These are phyloP conservation scores for Protula sp. DNA, from an alignment of 2,888 invertebrate genomes.

Conservation along the genomic window DNA sequence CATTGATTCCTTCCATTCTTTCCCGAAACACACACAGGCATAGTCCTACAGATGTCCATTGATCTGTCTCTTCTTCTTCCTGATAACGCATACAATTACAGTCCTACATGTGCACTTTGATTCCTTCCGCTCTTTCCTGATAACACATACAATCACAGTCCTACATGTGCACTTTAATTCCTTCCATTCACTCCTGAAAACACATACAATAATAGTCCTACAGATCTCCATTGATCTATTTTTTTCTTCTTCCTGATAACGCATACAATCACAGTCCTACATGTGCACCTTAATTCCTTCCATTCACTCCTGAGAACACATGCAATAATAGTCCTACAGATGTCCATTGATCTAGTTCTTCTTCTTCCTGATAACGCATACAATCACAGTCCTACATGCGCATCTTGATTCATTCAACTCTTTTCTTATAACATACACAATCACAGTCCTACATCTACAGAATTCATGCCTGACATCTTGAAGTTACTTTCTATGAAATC, in stretches of 20 bases:
- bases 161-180: constrained; percentile 1
- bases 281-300: constrained; percentile 4
- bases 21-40: constrained; percentile 6
- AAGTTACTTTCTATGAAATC: no score
- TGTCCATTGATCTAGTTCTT: constrained; percentile 2
- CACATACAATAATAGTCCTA: constrained; percentile 6
- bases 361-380: no score
- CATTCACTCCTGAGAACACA: background rate
- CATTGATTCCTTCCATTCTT: constrained; percentile 5
- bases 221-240: constrained; percentile 2
- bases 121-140: constrained; percentile 1
- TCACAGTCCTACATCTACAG: no score
- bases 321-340: constrained; percentile 5
- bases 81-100: constrained; percentile 11
- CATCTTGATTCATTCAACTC: no score
- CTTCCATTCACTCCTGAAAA: constrained; percentile 1
- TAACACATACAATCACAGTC: constrained; percentile 8
- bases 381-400: no score
- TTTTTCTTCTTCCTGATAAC: no score
- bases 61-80: no score
- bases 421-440: no score
- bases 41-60: constrained; percentile 1
- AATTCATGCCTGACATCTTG: no score
- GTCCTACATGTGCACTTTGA: constrained; percentile 3
- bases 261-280: constrained; percentile 6